Conservation (phyloP, 2,888 invertebrate genomes). For the Hoplodrina blanda region DNA sequence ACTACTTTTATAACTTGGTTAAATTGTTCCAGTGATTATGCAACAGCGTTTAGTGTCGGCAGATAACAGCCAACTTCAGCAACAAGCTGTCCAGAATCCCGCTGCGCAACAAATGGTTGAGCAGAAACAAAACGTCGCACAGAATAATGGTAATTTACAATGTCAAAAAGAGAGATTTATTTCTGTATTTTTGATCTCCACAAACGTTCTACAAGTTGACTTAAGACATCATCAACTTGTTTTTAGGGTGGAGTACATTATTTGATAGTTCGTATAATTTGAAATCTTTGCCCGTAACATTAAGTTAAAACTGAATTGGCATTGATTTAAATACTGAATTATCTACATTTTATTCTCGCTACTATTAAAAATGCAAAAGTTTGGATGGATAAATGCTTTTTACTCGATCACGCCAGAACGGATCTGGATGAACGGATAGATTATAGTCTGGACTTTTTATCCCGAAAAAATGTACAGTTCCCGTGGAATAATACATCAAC, state of each 20-base stretch:
- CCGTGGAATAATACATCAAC: no score
- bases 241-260: conserved; percentile 86
- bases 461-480: no score
- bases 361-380: no score
- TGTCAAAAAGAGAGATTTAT: background rate
- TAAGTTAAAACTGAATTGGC: conserved; percentile 32
- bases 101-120: conserved; percentile 78
- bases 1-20: background rate
- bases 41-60: conserved; percentile 82
- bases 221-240: conserved; percentile 81
- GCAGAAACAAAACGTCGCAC: conserved; percentile 79
- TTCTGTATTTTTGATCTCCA: conserved; percentile 72
- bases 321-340: conserved; percentile 56
- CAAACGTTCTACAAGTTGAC: conserved; percentile 85
- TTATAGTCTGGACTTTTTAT: no score
- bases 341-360: conserved; percentile 58
- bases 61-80: conserved; percentile 79
- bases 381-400: no score
- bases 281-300: conserved; percentile 37
- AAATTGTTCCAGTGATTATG: conserved; percentile 79
- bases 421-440: no score
- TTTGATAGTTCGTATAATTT: conserved; percentile 54
- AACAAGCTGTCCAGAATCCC: conserved; percentile 73
- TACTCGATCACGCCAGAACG: no score
- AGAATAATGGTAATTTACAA: conserved; percentile 75